Evolutionary conservation across 2,888 invertebrate genomes (phyloP).

Genomic region (Ophion ellenae): DNA sequence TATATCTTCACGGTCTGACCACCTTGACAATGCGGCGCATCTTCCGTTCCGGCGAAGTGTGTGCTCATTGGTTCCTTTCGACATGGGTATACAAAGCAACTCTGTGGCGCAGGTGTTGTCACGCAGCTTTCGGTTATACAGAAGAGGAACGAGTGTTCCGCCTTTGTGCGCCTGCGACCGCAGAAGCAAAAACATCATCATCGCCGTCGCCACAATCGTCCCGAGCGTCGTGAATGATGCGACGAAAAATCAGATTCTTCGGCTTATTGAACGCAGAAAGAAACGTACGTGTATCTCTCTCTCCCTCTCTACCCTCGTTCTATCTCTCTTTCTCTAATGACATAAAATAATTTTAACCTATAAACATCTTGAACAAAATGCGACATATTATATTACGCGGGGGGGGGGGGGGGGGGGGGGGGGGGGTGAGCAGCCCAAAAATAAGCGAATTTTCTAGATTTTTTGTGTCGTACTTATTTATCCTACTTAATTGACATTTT

Average conservation of each 20-base stretch:
- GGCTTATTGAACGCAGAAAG: not conserved
- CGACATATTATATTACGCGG: no score
- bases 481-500: no score
- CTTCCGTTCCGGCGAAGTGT: conserved; percentile 7
- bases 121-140: conserved; percentile 32
- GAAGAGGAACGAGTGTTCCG: conserved; percentile 31
- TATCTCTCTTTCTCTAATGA: no score
- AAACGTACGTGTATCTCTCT: no score
- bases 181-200: conserved; percentile 37
- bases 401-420: no score
- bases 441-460: no score
- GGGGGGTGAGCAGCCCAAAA: no score
- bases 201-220: conserved; percentile 17
- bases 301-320: no score
- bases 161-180: conserved; percentile 21
- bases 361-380: no score
- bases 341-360: no score
- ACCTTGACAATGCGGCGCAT: conserved; percentile 22
- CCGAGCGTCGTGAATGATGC: conserved; percentile 15
- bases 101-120: conserved; percentile 42
- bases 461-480: no score
- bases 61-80: conserved; percentile 13
- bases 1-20: conserved; percentile 24
- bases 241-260: conserved; percentile 12
- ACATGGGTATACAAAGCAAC: conserved; percentile 13